Conservation (phyloP, 1,140 invertebrate genomes). For the Nasonia longicornis region DNA sequence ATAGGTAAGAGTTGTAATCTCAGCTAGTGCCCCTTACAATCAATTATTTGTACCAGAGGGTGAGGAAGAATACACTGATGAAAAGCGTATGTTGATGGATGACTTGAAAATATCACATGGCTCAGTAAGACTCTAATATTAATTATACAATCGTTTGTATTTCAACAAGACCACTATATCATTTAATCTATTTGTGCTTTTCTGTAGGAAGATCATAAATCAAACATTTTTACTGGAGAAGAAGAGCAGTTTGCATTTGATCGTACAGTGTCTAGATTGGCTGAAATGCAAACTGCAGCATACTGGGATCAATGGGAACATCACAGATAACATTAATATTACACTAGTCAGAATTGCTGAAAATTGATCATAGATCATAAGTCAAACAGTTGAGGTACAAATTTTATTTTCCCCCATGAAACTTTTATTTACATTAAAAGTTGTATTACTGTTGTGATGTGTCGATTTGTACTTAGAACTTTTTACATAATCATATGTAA, state of each 20-base stretch:
- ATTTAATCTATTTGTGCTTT: constrained; percentile 32
- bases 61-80: constrained; percentile 74
- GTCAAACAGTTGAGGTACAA: background rate
- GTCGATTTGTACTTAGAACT: constrained; percentile 26
- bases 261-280: constrained; percentile 89
- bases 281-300: constrained; percentile 94
- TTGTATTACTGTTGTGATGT: constrained; percentile 38
- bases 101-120: constrained; percentile 83
- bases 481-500: background rate
- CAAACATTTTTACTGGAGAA: constrained; percentile 95
- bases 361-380: constrained; percentile 7
- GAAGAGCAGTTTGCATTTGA: constrained; percentile 98
- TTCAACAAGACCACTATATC: background rate
- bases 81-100: constrained; percentile 91
- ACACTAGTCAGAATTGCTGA: constrained; percentile 34
- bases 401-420: constrained; percentile 9
- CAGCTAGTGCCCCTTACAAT: constrained; percentile 80
- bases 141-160: background rate
- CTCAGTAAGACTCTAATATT: constrained; percentile 63
- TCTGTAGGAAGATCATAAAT: constrained; percentile 75
- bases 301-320: constrained; percentile 90
- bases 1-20: constrained; percentile 82
- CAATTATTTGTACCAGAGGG: constrained; percentile 79
- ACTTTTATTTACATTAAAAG: constrained; percentile 10
- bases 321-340: constrained; percentile 61